Base-by-base conservation (phyloP, 2,797 vertebrate genomes). In the Oreortyx pictus region DNA sequence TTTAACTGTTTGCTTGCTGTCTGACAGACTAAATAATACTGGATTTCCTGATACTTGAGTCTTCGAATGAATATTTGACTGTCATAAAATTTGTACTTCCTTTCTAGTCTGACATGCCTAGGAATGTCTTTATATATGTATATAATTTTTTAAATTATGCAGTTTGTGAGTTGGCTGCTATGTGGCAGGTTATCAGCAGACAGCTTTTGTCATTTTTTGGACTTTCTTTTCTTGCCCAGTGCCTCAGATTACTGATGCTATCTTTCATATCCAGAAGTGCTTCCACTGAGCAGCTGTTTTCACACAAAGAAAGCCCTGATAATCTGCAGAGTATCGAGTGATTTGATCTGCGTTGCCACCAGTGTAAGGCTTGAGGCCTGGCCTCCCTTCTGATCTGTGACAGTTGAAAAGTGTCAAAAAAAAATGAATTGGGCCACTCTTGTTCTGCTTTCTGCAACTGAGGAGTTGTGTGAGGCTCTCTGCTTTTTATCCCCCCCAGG, bases 201-300 rank as follows among this genome's bases (percentile, higher is more conserved):
- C 14, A 17, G 20, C 47, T 37, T 37, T 50, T 67, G 31, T 2
- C 1, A 81, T 88, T 43, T 7, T 2, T n/a, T 82, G 37, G 12
- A 5, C 79, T 67, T 75, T 41, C 59, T 81, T 64, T 56, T 44
- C n/a, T 37, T 11, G 25, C 19, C 44, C 57, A 33, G 37, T 68
- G 68, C 49, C 29, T 68, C 14, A 60, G 65, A 27, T 23, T 76
- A 56, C 35, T 56, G 14, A 31, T 77, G 37, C n/a, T 87, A 27
- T 31, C 59, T 65, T 81, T 81, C 22, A 7, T 61, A 50, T 33
- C 41, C n/a, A 56, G 0, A 23, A 8, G 37, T 75, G 61, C 62
- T 87, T 82, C 73, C 50, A 9, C 43, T 27, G 59, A 86, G 60
- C 77, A 91, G 77, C 75, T 94, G 60, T 68, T 73, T 82, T 72